These are phyloP conservation scores for Megalonaias nervosa DNA, from an alignment of 1,140 invertebrate genomes.

Conservation along the genomic window DNA sequence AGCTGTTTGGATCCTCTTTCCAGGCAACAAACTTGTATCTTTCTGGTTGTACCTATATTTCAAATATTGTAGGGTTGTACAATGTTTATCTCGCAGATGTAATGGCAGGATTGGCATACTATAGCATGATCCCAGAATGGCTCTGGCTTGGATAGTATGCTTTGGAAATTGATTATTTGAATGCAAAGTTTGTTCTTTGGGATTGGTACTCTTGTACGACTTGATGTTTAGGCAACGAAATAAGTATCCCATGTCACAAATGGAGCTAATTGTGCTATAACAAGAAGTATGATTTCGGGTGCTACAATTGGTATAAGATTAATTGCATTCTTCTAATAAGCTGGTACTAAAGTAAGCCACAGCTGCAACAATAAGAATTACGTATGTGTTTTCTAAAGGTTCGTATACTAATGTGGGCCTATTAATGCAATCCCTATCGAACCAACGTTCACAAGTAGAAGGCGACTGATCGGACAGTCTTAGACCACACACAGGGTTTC, in stretches of 20 bases:
- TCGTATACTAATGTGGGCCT: too few relatives aligned
- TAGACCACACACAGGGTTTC: too few relatives aligned
- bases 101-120: neutral
- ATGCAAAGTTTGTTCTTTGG: constrained; percentile 3
- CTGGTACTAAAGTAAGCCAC: constrained; percentile 7
- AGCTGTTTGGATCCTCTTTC: neutral
- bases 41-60: constrained; percentile 3
- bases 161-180: neutral
- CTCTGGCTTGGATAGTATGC: constrained; percentile 7
- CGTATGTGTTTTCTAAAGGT: too few relatives aligned
- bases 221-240: constrained; percentile 2
- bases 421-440: too few relatives aligned
- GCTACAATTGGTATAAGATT: neutral
- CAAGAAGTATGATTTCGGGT: neutral
- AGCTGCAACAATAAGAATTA: neutral
- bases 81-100: constrained; percentile 3
- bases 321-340: constrained; percentile 1
- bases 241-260: neutral
- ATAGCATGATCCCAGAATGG: constrained; percentile 4
- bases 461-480: too few relatives aligned
- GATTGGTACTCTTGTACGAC: neutral
- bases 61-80: neutral
- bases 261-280: neutral
- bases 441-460: too few relatives aligned
- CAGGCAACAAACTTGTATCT: constrained; percentile 4